These are phyloP conservation scores for Hirtodrosophila histrioides DNA, from an alignment of 2,888 invertebrate species.

Conservation along the genomic window DNA sequence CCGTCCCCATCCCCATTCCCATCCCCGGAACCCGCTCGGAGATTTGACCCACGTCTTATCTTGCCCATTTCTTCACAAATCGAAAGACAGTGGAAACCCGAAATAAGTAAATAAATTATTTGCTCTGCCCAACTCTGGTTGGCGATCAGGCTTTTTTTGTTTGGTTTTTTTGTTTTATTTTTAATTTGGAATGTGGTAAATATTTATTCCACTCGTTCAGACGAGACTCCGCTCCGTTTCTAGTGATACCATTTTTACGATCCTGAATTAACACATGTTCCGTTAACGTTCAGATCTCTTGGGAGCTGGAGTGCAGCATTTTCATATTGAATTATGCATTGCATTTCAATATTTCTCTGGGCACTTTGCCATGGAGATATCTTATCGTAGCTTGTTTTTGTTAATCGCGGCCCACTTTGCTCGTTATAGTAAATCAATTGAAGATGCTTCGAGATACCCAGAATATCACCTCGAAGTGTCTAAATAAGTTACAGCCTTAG, in stretches of 20 bases:
- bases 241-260: constrained; percentile 61
- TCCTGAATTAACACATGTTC: constrained; percentile 72
- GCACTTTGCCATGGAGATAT: constrained; percentile 35
- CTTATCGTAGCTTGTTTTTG: constrained; percentile 32
- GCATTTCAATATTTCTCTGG: constrained; percentile 43
- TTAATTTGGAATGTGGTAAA: constrained; percentile 62
- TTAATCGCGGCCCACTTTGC: constrained; percentile 43
- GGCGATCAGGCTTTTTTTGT: constrained; percentile 13
- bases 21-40: constrained; percentile 5
- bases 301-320: constrained; percentile 26
- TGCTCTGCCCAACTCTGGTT: constrained; percentile 28
- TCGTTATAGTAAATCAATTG: constrained; percentile 57
- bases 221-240: constrained; percentile 27
- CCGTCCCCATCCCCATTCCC: not conserved
- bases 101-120: constrained; percentile 68
- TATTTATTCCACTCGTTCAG: constrained; percentile 50
- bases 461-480: not conserved
- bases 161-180: constrained; percentile 62
- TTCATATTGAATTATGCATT: constrained; percentile 16
- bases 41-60: constrained; percentile 65
- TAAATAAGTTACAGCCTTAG: constrained; percentile 2
- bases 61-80: constrained; percentile 44
- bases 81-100: constrained; percentile 21
- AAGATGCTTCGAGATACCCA: constrained; percentile 7
- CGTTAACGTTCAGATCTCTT: constrained; percentile 42